These are phyloP conservation scores for Ceratotherium simum DNA, from an alignment of 2,113 vertebrate species.

Conservation along the genomic window DNA sequence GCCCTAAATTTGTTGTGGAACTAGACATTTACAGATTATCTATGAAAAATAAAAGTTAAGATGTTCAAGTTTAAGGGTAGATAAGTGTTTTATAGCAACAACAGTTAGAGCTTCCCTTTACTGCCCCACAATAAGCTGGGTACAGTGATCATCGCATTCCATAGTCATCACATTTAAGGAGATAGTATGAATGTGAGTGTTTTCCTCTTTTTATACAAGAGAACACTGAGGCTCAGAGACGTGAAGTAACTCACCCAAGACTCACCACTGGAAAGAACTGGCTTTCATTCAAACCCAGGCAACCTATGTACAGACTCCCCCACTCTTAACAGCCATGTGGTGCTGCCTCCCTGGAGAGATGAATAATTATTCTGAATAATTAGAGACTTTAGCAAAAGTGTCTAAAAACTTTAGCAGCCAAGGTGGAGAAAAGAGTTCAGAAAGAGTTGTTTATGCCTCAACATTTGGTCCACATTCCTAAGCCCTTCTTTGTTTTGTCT, in stretches of 20 bases:
- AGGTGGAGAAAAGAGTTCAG: not conserved
- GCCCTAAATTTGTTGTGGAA: not conserved
- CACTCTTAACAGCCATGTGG: rapidly evolving
- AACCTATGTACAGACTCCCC: not conserved
- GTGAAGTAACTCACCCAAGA: not conserved
- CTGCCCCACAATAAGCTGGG: not conserved
- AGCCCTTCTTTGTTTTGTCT: not conserved
- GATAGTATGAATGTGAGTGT: rapidly evolving
- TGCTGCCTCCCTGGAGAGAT: not conserved
- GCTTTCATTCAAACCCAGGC: not conserved
- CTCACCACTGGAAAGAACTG: not conserved
- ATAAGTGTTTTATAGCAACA: not conserved
- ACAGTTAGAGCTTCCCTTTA: not conserved
- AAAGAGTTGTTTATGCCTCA: not conserved
- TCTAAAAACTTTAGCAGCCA: no score
- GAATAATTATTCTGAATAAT: not conserved
- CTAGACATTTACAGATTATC: not conserved
- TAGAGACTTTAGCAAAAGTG: not conserved
- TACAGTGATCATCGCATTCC: not conserved
- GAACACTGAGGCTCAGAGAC: not conserved
- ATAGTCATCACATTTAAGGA: not conserved
- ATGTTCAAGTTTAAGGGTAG: not conserved
- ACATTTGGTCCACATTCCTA: not conserved
- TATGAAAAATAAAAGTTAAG: not conserved
- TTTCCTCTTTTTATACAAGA: not conserved